Conservation (phyloP, 92 coral and sea anemone genomes). For the Blastomussa wellsi region DNA sequence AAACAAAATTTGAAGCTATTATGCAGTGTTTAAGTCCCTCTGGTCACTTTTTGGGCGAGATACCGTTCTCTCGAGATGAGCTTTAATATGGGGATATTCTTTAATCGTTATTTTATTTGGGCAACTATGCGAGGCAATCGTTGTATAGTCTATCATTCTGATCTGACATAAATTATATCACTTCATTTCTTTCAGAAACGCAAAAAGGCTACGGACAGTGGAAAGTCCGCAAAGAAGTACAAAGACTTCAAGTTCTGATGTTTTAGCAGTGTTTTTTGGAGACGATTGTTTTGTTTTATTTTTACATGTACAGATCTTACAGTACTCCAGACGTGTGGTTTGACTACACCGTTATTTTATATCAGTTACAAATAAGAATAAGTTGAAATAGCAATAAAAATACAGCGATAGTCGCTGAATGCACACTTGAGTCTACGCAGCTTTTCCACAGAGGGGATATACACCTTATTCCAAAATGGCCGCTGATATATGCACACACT, state of each 20-base stretch:
- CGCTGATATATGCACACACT: too few species aligned
- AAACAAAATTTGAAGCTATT: too few species aligned
- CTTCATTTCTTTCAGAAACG: constrained; percentile 66
- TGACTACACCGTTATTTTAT: constrained; percentile 23
- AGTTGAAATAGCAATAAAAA: background rate
- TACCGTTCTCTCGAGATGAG: too few species aligned
- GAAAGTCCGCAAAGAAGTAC: constrained; percentile 98
- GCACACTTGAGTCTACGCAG: background rate
- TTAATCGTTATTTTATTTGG: too few species aligned
- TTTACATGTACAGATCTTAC: constrained; percentile 2
- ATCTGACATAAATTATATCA: too few species aligned
- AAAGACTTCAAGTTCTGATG: constrained; percentile 93
- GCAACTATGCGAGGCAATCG: too few species aligned
- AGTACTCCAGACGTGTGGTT: background rate
- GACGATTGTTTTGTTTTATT: background rate
- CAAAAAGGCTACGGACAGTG: constrained; percentile 98
- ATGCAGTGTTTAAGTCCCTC: too few species aligned
- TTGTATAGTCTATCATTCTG: too few species aligned
- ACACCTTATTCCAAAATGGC: too few species aligned
- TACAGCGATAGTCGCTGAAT: background rate
- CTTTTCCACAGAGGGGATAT: background rate
- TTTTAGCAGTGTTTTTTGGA: background rate
- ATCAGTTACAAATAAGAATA: background rate
- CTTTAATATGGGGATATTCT: too few species aligned
- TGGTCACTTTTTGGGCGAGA: too few species aligned